phyloP scores from a whole-genome alignment of 2,113 vertebrate species.

The Uropsilus gracilis region DNA sequence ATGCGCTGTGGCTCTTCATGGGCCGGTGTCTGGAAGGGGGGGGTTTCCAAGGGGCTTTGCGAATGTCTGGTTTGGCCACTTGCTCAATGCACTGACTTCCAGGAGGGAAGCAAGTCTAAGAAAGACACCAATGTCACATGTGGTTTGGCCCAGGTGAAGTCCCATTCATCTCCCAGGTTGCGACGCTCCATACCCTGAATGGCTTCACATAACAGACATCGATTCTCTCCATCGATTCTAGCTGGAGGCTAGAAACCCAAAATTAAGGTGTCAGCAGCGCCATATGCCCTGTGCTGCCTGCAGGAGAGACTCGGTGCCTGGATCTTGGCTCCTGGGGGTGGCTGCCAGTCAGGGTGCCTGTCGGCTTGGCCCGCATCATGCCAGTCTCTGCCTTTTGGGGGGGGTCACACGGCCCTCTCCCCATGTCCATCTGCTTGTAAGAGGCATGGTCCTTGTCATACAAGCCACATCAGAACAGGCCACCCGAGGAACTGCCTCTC shows the following conservation, averaged over 20 bases:
- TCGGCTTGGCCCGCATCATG: neutral
- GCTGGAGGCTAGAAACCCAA: neutral
- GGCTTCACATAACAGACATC: neutral
- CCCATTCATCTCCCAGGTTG: neutral
- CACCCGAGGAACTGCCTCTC: neutral
- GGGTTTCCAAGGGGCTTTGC: neutral
- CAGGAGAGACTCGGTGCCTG: neutral
- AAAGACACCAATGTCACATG: neutral
- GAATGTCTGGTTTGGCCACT: neutral
- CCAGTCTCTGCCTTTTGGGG: neutral
- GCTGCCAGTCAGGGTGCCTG: neutral
- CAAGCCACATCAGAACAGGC: neutral
- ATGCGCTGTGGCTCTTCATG: neutral
- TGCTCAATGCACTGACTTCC: neutral
- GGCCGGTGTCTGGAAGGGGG: neutral
- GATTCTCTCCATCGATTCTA: neutral
- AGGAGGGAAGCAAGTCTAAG: neutral
- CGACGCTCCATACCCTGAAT: neutral
- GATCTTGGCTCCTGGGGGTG: neutral
- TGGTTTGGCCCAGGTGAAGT: neutral
- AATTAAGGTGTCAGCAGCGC: neutral
- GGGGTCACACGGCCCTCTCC: rapidly evolving
- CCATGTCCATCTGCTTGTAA: neutral
- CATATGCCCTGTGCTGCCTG: neutral
- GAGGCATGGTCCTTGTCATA: neutral